Evolutionary conservation across 2,113 vertebrate species (phyloP), one percentile per base, ranked within the genome.

Genomic region (Bucco capensis): DNA sequence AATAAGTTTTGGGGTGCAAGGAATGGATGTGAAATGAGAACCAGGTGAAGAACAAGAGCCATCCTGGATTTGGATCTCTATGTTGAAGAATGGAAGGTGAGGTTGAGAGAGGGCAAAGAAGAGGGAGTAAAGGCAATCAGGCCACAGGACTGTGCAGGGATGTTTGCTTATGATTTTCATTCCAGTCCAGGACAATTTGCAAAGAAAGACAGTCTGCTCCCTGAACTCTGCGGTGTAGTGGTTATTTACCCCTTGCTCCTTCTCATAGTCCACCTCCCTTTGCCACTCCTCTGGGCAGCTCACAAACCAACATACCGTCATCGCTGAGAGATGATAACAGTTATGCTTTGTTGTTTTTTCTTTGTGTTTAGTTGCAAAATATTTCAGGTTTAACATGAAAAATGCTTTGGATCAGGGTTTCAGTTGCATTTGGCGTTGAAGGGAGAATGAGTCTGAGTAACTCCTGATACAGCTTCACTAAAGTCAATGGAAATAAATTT

Each of bases 1-100:
- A 94, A 71, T 74, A 88, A 72, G 49, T 93, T 78, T 93, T 93
- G 77, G 80, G 88, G 83, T 88, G 44, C 58, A 66, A 90, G 15
- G 38, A 57, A 86, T 37, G 86, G 35, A 64, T 74, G 61, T 56
- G 64, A 83, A 88, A 80, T 27, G 33, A 83, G 53, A 57, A 67
- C 22, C 49, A 44, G 31, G 44, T 46, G 57, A 91, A 61, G 40
- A 86, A 72, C 44, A 37, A 33, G 15, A 74, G 35, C n/a, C 69
- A 83, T 70, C n/a, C 65, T 84, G 83, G 33, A 56, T 71, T 80
- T 90, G 65, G 18, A 65, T 42, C 75, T 44, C 75, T 44, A 35
- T 65, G n/a, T 22, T 75, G 35, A 44, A 58, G 42, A 60, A 78
- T 27, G 10, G 10, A 83, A 27, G 9, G 13, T 53, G 21, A 11